Base-by-base conservation (phyloP, 2,797 vertebrate species). In the Sebastes matsubarae region DNA sequence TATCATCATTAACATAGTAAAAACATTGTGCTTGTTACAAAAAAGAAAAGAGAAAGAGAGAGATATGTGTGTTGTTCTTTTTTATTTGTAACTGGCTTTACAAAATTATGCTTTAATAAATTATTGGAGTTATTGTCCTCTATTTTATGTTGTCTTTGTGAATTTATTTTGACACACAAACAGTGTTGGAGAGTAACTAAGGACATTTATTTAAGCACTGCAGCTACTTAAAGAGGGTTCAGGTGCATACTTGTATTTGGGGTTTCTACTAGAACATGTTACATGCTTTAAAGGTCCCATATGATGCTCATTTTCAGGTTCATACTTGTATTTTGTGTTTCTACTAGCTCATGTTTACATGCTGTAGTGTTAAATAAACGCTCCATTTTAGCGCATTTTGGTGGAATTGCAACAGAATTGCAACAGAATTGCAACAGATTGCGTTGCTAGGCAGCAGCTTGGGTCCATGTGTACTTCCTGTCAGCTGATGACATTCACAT, bases 21-120 rank as follows among this genome's bases (percentile, higher is more conserved):
- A 91, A 92, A 89, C 75, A 80, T 92, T 93, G 94, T 95, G 91
- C 94, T 97, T 90, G 92, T 96, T 90, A 81, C 86, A 87, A 82
- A 85, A 82, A 73, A 77, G 88, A 57, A 91, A 55, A 25, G 59
- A 60, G 58, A 75, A 68, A 91, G 77, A 94, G 86, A 94, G 89
- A 92, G 89, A 93, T 78, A 89, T 87, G 69, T 92, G 86, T 92
- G 82, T 87, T 84, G 46, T 95, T 94, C 80, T 89, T 90, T 95
- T 96, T 96, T 92, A 96, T 97, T 97, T 97, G 96, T 97, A 97
- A 97, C 96, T 97, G 97, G 96, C 96, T 97, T 97, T 97, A 97
- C 96, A 97, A 97, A 95, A 95, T 87, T 88, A 94, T 96, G 95
- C 93, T 97, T 97, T 96, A 98, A 97, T 98, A 98, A 98, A 97